A percentile compares a stretch with the other conserved stretches of the same genome.
Conservation (phyloP, 2,888 invertebrate genomes). For the Ophonus ardosiacus region DNA sequence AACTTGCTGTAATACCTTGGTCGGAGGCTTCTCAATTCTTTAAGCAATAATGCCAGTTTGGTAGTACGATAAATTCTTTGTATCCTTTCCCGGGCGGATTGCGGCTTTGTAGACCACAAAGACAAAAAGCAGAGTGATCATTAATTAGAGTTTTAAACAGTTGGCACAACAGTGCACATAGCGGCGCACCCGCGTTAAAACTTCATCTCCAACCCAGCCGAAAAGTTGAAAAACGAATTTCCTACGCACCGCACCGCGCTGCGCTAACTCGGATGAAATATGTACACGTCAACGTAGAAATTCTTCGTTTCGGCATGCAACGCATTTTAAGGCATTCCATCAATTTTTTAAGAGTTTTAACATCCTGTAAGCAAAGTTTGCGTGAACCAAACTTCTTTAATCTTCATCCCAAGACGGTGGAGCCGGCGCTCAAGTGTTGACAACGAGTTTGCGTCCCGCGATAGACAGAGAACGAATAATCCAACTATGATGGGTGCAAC, state of each 20-base stretch:
- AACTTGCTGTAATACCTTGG: neutral
- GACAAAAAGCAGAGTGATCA: slow-evolving; percentile 32
- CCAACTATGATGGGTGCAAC: neutral
- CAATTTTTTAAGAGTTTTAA: slow-evolving; percentile 63
- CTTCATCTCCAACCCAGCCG: slow-evolving; percentile 22
- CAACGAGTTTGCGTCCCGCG: slow-evolving; percentile 38
- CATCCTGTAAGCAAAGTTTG: slow-evolving; percentile 61
- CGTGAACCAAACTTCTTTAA: slow-evolving; percentile 58
- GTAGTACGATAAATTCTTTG: neutral
- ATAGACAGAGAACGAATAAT: slow-evolving; percentile 11
- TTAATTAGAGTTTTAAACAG: slow-evolving; percentile 52
- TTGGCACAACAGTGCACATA: neutral
- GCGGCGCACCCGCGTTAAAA: slow-evolving; percentile 3
- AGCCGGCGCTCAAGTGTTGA: slow-evolving; percentile 38
- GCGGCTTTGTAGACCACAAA: slow-evolving; percentile 1
- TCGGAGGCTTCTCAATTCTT: neutral
- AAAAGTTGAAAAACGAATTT: slow-evolving; percentile 59
- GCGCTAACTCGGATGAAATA: slow-evolving; percentile 54
- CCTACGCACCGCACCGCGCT: slow-evolving; percentile 43
- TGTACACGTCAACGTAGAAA: slow-evolving; percentile 59
- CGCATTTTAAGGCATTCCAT: slow-evolving; percentile 61
- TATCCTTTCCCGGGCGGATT: neutral
- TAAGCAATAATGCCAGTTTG: neutral
- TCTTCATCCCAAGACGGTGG: slow-evolving; percentile 51
- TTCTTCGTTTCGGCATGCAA: slow-evolving; percentile 59